Base-by-base conservation (phyloP, 2,797 vertebrate species). In the Pogoniulus pusillus region DNA sequence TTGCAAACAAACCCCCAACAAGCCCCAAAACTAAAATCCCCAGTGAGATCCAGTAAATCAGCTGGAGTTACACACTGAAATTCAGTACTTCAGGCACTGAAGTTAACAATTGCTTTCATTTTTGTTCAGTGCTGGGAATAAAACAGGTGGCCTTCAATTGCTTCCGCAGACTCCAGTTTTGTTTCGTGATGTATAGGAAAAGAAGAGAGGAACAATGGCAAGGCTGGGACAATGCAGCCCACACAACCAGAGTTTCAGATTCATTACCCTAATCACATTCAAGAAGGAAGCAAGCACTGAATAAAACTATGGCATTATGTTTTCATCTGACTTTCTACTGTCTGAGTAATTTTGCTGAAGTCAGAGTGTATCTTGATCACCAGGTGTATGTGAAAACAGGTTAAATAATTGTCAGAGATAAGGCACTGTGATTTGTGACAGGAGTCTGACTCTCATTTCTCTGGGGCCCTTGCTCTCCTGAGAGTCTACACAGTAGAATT, bases 231-330 rank as follows among this genome's bases (percentile, higher is more conserved):
- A 91, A 53, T 18, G 54, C 34, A 93, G 79, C 83, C 64, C 71
- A 88, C 37, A 85, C 47, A 85, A 63, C 72, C 58, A 34, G 16
- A 64, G 53, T 47, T 79, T 81, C 68, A 69, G 86, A 30, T 65
- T 66, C 43, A 89, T 72, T 87, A 92, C 58, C 72, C 80, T 95
- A 94, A 95, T 94, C 73, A 82, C 4, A 30, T 88, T 81, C 81
- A 90, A 86, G 94, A 95, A 96, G 93, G 89, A 95, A 96, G 90
- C 85, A 91, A 90, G 79, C 82, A 91, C 71, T 90, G 75, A 74
- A 51, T 66, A 77, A 93, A 95, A 82, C 37, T 32, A 72, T 6
- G 0, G 64, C 51, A 60, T 13, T 53, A 54, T 94, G 70, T 94
- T 94, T 91, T 87, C 60, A 82, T 55, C 55, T 89, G 71, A 83